Conservation (phyloP, 1,140 invertebrate genomes). For the Drosophila hydei region DNA sequence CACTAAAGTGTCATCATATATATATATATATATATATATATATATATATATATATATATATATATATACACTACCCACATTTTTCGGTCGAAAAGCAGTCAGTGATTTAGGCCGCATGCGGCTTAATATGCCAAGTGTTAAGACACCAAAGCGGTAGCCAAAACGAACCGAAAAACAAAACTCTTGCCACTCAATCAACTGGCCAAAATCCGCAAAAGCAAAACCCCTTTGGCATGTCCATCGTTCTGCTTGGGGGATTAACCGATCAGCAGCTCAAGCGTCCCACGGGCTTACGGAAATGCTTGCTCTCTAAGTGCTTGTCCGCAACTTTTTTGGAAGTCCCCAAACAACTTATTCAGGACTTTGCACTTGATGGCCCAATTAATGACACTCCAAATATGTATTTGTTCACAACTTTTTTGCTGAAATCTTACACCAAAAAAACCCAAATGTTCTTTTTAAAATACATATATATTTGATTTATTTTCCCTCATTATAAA, state of each 20-base stretch:
- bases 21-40: slow-evolving; percentile 12
- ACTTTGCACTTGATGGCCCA: slow-evolving; percentile 40
- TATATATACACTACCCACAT: neutral
- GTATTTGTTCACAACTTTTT: slow-evolving; percentile 54
- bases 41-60: neutral
- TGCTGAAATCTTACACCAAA: slow-evolving; percentile 28
- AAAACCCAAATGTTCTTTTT: slow-evolving; percentile 5
- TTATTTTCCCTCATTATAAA: slow-evolving; percentile 28
- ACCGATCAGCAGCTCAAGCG: slow-evolving; percentile 52
- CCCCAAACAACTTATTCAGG: slow-evolving; percentile 34
- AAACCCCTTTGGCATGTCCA: slow-evolving; percentile 44
- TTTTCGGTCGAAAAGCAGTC: slow-evolving; percentile 32
- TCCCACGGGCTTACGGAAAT: slow-evolving; percentile 25
- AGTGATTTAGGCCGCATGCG: slow-evolving; percentile 66
- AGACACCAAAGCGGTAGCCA: slow-evolving; percentile 6
- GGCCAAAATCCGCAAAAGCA: slow-evolving; percentile 32
- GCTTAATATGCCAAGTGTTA: slow-evolving; percentile 51
- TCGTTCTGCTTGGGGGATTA: slow-evolving; percentile 30
- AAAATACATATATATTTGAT: slow-evolving; percentile 20
- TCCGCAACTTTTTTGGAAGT: slow-evolving; percentile 16
- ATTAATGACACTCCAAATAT: slow-evolving; percentile 49
- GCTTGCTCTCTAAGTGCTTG: slow-evolving; percentile 21
- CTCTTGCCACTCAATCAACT: slow-evolving; percentile 54
- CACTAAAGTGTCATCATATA: slow-evolving; percentile 76
- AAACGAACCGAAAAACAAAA: slow-evolving; percentile 47